phyloP scores from a whole-genome alignment of 1,140 invertebrate species.

The Solen grandis region DNA sequence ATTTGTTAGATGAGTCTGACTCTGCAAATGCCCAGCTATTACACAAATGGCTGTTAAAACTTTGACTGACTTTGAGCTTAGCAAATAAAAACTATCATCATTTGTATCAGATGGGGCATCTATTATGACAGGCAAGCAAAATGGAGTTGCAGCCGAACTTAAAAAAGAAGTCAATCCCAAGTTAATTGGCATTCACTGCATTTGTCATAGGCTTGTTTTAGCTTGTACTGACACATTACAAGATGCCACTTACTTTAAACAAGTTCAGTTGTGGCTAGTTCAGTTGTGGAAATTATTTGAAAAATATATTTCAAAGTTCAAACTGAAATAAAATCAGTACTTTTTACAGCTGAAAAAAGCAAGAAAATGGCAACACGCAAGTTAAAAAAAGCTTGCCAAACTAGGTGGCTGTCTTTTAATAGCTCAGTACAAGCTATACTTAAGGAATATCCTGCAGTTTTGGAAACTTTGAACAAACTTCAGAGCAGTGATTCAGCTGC shows the following conservation, averaged over 20 bases:
- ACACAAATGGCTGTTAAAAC: neutral
- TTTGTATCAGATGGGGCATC: constrained; percentile 6
- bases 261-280: constrained; percentile 11
- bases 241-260: neutral
- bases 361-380: neutral
- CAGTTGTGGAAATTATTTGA: constrained; percentile 16
- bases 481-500: constrained; percentile 1
- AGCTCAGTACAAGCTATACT: neutral
- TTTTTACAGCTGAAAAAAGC: neutral
- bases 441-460: constrained; percentile 1
- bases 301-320: constrained; percentile 18
- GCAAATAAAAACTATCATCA: neutral
- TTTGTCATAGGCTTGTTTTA: constrained; percentile 2
- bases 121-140: constrained; percentile 7
- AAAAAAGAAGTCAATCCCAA: neutral
- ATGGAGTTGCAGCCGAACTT: neutral
- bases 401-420: neutral
- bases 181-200: constrained; percentile 12
- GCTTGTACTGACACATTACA: constrained; percentile 17
- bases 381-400: constrained; percentile 24
- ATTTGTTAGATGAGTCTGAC: neutral
- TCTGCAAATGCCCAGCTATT: neutral
- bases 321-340: neutral
- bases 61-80: neutral
- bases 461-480: constrained; percentile 9